Conservation (phyloP, 2,888 invertebrate genomes). For the Ectemnius lituratus region DNA sequence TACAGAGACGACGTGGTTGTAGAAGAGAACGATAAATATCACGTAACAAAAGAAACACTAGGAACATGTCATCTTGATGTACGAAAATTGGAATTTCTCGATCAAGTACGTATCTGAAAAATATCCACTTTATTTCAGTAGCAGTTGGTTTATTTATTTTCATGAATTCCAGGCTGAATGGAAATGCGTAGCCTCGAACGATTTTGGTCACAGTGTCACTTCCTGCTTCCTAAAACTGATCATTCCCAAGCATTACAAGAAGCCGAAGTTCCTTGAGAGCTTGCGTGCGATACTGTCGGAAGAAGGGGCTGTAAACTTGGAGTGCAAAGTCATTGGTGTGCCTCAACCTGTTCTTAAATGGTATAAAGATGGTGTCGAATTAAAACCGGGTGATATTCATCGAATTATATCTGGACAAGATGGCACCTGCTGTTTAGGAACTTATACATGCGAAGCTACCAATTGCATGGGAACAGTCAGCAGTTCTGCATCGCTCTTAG, state of each 20-base stretch:
- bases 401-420: conserved; percentile 94
- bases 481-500: conserved; percentile 91
- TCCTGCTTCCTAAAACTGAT: conserved; percentile 91
- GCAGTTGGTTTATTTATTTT: background rate
- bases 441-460: conserved; percentile 93
- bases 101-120: conserved; percentile 80
- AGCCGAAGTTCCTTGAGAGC: conserved; percentile 91
- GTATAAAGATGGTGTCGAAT: conserved; percentile 94
- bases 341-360: conserved; percentile 94
- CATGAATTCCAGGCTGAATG: conserved; percentile 84
- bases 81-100: conserved; percentile 86
- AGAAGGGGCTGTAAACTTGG: conserved; percentile 93
- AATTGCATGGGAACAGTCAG: conserved; percentile 95
- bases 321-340: conserved; percentile 95
- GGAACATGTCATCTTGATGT: conserved; percentile 88
- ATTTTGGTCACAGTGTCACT: conserved; percentile 92
- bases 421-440: conserved; percentile 93
- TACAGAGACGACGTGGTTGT: conserved; percentile 91
- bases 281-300: conserved; percentile 91
- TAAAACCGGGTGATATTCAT: conserved; percentile 95
- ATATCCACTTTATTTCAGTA: background rate
- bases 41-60: conserved; percentile 83
- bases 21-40: conserved; percentile 84
- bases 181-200: conserved; percentile 94
- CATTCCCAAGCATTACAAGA: conserved; percentile 93